These are phyloP conservation scores for Deroplatys truncata DNA, from an alignment of 2,888 invertebrate species.

Conservation along the genomic window DNA sequence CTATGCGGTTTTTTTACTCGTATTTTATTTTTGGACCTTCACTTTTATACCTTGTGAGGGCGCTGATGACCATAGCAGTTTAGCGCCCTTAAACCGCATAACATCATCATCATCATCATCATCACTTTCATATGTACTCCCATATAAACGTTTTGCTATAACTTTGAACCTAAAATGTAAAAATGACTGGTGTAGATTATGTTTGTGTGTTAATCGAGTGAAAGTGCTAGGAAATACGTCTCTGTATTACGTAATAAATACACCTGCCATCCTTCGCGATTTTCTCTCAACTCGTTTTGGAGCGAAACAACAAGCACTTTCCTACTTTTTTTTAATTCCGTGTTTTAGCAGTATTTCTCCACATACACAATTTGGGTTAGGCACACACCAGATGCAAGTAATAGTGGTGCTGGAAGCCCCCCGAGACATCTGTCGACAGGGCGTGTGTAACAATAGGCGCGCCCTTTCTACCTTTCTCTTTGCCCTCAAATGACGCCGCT, in stretches of 20 bases:
- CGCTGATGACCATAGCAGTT: no score
- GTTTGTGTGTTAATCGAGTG: no score
- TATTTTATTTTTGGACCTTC: no score
- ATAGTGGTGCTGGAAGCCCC: background rate
- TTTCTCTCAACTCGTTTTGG: background rate
- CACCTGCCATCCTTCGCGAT: background rate
- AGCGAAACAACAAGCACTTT: background rate
- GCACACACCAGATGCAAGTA: background rate
- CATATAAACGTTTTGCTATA: no score
- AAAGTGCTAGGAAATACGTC: no score
- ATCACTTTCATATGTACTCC: no score
- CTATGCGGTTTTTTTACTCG: no score
- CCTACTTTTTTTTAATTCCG: background rate
- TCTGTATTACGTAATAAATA: background rate
- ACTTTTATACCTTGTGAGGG: no score
- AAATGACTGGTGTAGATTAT: no score
- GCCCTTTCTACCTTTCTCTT: background rate
- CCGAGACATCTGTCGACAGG: background rate
- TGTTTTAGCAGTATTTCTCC: background rate
- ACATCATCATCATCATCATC: no score
- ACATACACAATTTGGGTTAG: background rate
- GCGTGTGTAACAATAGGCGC: background rate
- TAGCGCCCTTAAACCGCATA: no score
- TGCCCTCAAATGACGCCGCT: conserved; percentile 12
- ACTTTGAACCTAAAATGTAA: no score